These are phyloP conservation scores for Eremophila alpestris DNA, from an alignment of 2,797 vertebrate genomes.

Conservation along the genomic window DNA sequence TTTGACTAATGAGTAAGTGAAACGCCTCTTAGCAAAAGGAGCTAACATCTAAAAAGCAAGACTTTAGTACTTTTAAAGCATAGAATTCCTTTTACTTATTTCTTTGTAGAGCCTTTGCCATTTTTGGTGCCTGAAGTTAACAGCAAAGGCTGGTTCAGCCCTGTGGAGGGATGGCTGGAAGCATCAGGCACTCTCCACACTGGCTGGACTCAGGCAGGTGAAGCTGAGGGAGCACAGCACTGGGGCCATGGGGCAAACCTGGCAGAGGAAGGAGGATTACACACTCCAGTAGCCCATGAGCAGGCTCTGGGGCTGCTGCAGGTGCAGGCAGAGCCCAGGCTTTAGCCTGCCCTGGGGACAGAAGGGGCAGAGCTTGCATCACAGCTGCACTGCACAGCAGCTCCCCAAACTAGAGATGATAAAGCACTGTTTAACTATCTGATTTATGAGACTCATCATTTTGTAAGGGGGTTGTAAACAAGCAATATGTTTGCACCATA, in stretches of 20 bases:
- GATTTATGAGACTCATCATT: not conserved
- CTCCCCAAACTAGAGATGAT: not conserved
- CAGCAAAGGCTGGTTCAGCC: fast-evolving
- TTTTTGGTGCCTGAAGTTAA: not conserved
- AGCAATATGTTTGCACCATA: not conserved
- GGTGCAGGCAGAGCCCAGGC: not conserved
- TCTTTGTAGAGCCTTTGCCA: not conserved
- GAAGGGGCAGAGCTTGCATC: not conserved
- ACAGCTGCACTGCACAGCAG: not conserved
- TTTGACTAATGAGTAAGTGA: not conserved
- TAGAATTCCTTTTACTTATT: not conserved
- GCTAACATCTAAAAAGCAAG: not conserved
- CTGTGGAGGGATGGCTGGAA: not conserved
- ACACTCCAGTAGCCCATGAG: fast-evolving
- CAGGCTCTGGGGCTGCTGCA: not conserved
- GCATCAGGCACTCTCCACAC: fast-evolving
- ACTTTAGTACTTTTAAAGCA: not conserved
- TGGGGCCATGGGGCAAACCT: not conserved
- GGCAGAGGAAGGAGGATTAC: not conserved
- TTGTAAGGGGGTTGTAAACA: not conserved
- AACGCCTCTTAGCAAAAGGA: not conserved
- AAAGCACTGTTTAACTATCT: not conserved
- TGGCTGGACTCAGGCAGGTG: not conserved
- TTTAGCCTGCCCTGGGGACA: not conserved
- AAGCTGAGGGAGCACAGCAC: not conserved